Conservation (phyloP, 2,113 vertebrate genomes). For the Pimephales promelas region DNA sequence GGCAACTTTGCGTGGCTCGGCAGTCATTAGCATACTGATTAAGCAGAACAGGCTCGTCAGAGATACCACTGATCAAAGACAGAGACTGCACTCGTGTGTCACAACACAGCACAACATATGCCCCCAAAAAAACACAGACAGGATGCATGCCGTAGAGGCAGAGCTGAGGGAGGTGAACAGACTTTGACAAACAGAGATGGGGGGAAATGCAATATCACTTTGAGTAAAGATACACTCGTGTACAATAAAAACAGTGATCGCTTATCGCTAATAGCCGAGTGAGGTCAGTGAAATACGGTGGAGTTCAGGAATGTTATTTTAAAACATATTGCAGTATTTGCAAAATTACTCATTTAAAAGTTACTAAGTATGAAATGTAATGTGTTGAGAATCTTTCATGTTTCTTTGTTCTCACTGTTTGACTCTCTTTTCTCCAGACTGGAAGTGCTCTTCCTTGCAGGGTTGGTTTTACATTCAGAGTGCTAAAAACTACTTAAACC, state of each 20-base stretch:
- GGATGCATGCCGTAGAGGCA: conserved; percentile 28
- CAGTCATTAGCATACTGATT: conserved; percentile 58
- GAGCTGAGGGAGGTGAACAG: conserved; percentile 14
- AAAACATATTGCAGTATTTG: not conserved
- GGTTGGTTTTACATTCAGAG: not conserved
- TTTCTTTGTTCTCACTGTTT: not conserved
- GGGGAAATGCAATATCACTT: not conserved
- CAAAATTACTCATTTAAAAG: not conserved
- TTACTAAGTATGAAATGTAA: not conserved
- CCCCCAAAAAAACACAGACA: conserved; percentile 39
- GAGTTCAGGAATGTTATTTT: not conserved
- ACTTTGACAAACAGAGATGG: not conserved
- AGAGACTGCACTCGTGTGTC: conserved; percentile 38
- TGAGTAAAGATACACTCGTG: conserved; percentile 6
- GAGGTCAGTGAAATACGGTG: not conserved
- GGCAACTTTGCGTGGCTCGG: conserved; percentile 46
- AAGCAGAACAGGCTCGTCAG: conserved; percentile 51
- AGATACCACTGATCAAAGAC: conserved; percentile 57
- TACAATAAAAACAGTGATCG: not conserved
- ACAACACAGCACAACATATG: conserved; percentile 46
- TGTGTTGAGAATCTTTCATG: not conserved
- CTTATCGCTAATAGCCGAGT: not conserved
- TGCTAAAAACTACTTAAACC: not conserved
- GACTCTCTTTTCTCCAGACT: not conserved
- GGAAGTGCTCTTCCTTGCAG: not conserved